A percentile compares a stretch with the other conserved stretches of the same genome.
Conservation (phyloP, 2,113 vertebrate species). For the Hippolais icterina region DNA sequence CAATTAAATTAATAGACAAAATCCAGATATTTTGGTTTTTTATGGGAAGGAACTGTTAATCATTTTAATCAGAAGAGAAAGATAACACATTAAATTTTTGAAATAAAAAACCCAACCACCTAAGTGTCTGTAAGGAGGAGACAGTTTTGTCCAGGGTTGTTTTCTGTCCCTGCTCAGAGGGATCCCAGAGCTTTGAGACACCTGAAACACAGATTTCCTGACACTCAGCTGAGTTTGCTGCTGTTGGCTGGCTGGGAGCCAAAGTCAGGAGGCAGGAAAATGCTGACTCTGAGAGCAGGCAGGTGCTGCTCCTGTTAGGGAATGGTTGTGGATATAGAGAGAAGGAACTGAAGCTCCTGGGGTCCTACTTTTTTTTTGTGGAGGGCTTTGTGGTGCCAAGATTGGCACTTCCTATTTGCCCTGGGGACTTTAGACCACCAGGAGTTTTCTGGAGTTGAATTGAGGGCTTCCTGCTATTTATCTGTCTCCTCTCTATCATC, state of each 20-base stretch:
- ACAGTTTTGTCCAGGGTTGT: neutral
- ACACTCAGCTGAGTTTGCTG: neutral
- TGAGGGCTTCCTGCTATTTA: neutral
- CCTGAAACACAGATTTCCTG: neutral
- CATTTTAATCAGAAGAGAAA: neutral
- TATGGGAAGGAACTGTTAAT: neutral
- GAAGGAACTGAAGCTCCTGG: neutral
- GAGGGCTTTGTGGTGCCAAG: neutral
- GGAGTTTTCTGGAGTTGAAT: neutral
- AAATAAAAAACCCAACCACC: neutral
- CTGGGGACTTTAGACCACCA: neutral
- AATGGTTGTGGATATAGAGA: neutral
- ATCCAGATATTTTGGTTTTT: neutral
- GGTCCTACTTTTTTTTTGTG: neutral
- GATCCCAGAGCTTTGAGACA: neutral
- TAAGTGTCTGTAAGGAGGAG: neutral
- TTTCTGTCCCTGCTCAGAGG: neutral
- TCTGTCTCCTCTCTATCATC: neutral
- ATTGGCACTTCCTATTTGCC: neutral
- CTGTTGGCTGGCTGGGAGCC: neutral
- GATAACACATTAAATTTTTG: neutral
- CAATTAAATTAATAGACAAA: neutral
- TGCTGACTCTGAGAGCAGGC: neutral
- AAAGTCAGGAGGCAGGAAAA: neutral
- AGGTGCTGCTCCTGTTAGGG: neutral